Evolutionary conservation across 2,888 invertebrate species (phyloP).

Genomic region (Branchellion lobata): DNA sequence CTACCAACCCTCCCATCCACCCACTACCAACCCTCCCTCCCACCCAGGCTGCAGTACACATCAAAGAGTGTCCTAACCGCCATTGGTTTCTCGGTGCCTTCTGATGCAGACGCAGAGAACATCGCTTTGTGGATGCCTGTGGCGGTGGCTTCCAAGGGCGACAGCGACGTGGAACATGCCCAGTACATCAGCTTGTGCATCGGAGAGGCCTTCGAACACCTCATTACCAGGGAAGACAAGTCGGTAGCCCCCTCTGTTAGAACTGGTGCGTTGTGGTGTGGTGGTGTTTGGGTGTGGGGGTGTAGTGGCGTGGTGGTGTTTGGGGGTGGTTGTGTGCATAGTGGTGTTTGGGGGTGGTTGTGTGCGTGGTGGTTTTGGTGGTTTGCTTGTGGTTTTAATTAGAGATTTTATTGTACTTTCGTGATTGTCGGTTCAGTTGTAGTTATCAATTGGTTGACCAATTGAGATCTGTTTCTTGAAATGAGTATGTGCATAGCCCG

Average conservation of each 20-base stretch:
- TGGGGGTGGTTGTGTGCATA: no score
- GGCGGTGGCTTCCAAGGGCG: slow-evolving; percentile 64
- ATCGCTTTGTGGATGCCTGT: slow-evolving; percentile 60
- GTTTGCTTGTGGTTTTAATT: no score
- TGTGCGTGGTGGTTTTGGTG: no score
- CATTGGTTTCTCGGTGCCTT: slow-evolving; percentile 90
- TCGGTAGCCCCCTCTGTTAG: slow-evolving; percentile 64
- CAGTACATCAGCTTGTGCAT: slow-evolving; percentile 78
- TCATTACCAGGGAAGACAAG: slow-evolving; percentile 84
- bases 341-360: no score
- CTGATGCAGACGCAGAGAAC: slow-evolving; percentile 67
- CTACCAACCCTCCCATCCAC: not conserved
- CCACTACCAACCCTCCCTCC: not conserved
- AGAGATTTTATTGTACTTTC: no score
- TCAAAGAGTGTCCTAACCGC: slow-evolving; percentile 83
- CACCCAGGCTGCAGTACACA: slow-evolving; percentile 74
- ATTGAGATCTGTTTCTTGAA: no score
- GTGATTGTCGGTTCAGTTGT: no score
- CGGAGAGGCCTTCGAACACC: slow-evolving; percentile 91
- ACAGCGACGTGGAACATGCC: slow-evolving; percentile 78
- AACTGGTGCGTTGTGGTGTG: no score
- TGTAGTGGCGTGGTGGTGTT: no score
- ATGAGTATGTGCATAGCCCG: no score
- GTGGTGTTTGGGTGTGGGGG: no score
- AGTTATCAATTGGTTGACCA: no score